These are phyloP conservation scores for Plodia interpunctella DNA, from an alignment of 1,140 invertebrate species.

Conservation along the genomic window DNA sequence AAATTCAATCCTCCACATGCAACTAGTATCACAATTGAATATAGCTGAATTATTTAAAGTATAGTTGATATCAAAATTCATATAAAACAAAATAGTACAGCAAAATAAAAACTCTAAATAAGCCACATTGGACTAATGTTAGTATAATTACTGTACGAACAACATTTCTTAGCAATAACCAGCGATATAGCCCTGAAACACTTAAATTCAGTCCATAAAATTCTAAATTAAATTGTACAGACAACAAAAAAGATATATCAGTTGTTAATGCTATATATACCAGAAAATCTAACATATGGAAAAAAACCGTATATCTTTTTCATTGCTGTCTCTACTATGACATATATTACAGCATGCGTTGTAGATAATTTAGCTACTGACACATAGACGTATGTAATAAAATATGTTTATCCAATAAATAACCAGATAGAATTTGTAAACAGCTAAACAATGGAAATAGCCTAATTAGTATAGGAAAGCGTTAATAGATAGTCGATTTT, in stretches of 20 bases:
- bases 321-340: background rate
- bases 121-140: slow-evolving; percentile 28
- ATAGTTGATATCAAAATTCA: background rate
- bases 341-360: slow-evolving; percentile 48
- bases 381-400: slow-evolving; percentile 56
- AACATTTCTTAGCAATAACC: slow-evolving; percentile 27
- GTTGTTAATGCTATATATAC: slow-evolving; percentile 6
- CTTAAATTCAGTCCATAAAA: slow-evolving; percentile 58
- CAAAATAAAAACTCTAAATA: slow-evolving; percentile 20
- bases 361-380: slow-evolving; percentile 44
- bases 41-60: background rate
- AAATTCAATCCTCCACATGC: slow-evolving; percentile 1
- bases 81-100: slow-evolving; percentile 14
- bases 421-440: slow-evolving; percentile 71
- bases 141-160: slow-evolving; percentile 25
- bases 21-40: slow-evolving; percentile 1
- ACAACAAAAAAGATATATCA: background rate
- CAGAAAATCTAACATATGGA: background rate
- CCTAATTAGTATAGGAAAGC: slow-evolving; percentile 38
- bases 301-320: background rate
- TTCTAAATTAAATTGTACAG: slow-evolving; percentile 24
- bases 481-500: slow-evolving; percentile 24
- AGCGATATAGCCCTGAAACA: slow-evolving; percentile 36
- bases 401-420: slow-evolving; percentile 58
- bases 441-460: slow-evolving; percentile 59